These are phyloP conservation scores for Arctopsyche grandis DNA, from an alignment of 1,140 invertebrate species.

Conservation along the genomic window DNA sequence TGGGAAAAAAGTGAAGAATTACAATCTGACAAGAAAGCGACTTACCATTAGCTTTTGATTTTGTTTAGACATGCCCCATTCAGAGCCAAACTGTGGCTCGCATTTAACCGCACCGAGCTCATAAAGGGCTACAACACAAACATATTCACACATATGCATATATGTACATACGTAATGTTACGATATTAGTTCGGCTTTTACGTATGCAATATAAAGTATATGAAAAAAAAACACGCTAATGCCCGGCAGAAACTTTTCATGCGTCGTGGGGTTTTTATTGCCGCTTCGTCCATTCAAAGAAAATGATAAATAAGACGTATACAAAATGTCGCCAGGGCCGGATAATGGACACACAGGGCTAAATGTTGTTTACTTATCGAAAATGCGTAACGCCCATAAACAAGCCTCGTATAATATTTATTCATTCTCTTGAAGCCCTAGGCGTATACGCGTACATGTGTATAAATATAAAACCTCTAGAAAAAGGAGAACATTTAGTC, in stretches of 20 bases:
- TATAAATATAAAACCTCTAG: too few relatives aligned
- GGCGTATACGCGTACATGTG: too few relatives aligned
- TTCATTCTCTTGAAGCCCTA: too few relatives aligned
- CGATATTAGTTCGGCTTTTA: not conserved
- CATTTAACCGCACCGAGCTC: not conserved
- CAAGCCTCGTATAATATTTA: not conserved
- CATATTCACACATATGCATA: not conserved
- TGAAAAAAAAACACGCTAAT: slow-evolving; percentile 35
- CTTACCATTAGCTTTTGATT: not conserved
- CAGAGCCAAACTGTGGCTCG: slow-evolving; percentile 1
- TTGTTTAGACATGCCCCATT: not conserved
- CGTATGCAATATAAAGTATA: not conserved
- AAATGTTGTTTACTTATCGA: slow-evolving; percentile 44
- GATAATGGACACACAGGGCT: slow-evolving; percentile 25
- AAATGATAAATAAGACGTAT: slow-evolving; percentile 44
- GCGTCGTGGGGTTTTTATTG: slow-evolving; percentile 37
- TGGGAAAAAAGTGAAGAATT: too few relatives aligned
- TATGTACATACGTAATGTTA: not conserved
- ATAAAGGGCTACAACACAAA: not conserved
- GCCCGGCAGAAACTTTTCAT: slow-evolving; percentile 35
- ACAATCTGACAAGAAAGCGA: not conserved
- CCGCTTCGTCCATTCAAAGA: slow-evolving; percentile 40
- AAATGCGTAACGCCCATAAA: slow-evolving; percentile 34
- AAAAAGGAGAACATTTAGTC: too few relatives aligned
- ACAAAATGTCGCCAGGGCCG: slow-evolving; percentile 14